phyloP scores from a whole-genome alignment of 2,113 vertebrate genomes.

The Phylloscopus whistleri region DNA sequence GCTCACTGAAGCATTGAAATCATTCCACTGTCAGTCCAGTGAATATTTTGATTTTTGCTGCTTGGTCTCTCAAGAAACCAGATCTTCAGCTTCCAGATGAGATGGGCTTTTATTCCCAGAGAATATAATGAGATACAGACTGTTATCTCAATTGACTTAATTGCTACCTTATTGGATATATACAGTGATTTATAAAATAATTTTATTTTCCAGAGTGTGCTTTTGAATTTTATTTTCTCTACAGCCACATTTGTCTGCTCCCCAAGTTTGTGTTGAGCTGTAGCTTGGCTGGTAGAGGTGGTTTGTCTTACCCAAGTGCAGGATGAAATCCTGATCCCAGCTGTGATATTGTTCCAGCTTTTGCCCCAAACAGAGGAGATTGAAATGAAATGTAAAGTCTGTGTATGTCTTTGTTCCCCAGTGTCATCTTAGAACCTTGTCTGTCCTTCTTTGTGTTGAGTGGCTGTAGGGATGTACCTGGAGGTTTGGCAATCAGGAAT shows the following conservation, averaged over 20 bases:
- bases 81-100: not conserved
- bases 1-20: not conserved
- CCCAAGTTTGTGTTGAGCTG: not conserved
- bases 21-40: not conserved
- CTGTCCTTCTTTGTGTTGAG: not conserved
- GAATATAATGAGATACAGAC: not conserved
- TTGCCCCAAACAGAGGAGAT: not conserved
- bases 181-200: not conserved
- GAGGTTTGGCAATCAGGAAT: not conserved
- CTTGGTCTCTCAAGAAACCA: conserved; percentile 8
- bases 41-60: not conserved
- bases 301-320: not conserved
- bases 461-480: not conserved
- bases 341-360: not conserved
- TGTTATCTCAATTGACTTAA: not conserved
- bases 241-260: not conserved
- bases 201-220: not conserved
- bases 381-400: not conserved
- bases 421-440: not conserved
- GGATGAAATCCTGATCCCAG: not conserved
- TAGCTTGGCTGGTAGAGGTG: not conserved
- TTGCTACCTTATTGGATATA: not conserved
- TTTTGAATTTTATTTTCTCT: not conserved
- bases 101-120: not conserved
- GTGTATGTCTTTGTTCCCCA: not conserved